Base-by-base conservation (phyloP, 2,888 invertebrate genomes). In the Cosmorhoe ocellata region DNA sequence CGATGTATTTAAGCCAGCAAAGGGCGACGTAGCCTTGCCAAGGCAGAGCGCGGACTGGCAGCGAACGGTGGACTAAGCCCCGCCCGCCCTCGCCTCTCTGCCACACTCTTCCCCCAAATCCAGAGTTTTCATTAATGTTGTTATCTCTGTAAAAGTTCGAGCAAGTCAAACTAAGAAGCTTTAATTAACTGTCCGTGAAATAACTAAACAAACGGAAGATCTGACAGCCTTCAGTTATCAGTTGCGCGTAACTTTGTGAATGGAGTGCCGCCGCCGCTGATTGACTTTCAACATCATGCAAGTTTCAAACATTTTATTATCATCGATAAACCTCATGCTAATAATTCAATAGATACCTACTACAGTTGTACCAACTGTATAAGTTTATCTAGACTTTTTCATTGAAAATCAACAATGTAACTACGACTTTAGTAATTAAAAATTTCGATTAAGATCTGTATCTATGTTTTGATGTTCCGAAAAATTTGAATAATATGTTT, bases 51-150 rank as follows among this genome's bases (percentile, higher is more conserved):
- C 74, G 72, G 69, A 88, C 89, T 90, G 85, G 64, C 66, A 60
- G 67, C 72, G 70, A 64, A 68, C 66, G 61, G 72, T 66, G 59
- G 59, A 56, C 51, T 51, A 51, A 63, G 70, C 79, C 84, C 84
- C 81, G 73, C 76, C 79, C 75, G 70, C 75, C 71, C 71, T 70
- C 60, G 61, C 74, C 65, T 71, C 77, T 18, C 18, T 18, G 65
- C 76, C 82, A 71, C 76, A 80, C 79, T 78, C 76, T 75, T 71
- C 75, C 71, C 82, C 82, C 79, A 84, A 89, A 87, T 84, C 83
- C 79, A 82, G 78, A 86, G 80, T 86, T 88, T 84, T 86, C 88
- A 89, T 89, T 86, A 88, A 88, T 85, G 82, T 80, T 86, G 85
- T 88, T 87, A 88, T 88, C 84, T 79, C 79, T 85, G 76, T 81